phyloP scores from a whole-genome alignment of 2,888 invertebrate species.

The Magallana nippona region DNA sequence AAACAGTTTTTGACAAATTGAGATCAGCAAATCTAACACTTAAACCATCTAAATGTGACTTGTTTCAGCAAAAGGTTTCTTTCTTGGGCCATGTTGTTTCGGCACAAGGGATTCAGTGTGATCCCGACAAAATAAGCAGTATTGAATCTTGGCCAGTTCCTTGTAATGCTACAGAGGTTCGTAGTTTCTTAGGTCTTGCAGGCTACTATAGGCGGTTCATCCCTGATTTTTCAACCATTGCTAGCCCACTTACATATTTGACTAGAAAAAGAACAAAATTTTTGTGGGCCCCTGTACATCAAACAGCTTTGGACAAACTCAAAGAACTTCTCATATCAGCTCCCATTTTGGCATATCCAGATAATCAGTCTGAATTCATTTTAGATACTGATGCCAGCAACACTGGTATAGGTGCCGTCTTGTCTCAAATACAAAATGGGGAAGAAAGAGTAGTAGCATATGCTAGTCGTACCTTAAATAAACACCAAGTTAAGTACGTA shows the following conservation, averaged over 20 bases:
- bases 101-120: slow-evolving; percentile 38
- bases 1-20: slow-evolving; percentile 33
- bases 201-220: slow-evolving; percentile 42
- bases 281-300: slow-evolving; percentile 33
- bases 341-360: slow-evolving; percentile 42
- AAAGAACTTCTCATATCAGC: slow-evolving; percentile 32
- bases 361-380: slow-evolving; percentile 43
- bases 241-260: slow-evolving; percentile 34
- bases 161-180: slow-evolving; percentile 18
- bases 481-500: slow-evolving; percentile 50
- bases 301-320: slow-evolving; percentile 41
- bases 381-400: slow-evolving; percentile 57
- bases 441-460: slow-evolving; percentile 56
- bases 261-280: slow-evolving; percentile 41
- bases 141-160: slow-evolving; percentile 45
- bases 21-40: slow-evolving; percentile 40
- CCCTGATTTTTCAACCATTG: slow-evolving; percentile 17
- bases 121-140: slow-evolving; percentile 10
- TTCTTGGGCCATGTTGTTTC: slow-evolving; percentile 48
- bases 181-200: slow-evolving; percentile 29
- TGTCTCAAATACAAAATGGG: slow-evolving; percentile 53
- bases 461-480: slow-evolving; percentile 48
- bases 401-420: slow-evolving; percentile 54
- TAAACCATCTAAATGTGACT: slow-evolving; percentile 45
- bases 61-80: slow-evolving; percentile 45